These are phyloP conservation scores for Mylabris phalerata DNA, from an alignment of 1,140 invertebrate genomes.

Conservation along the genomic window DNA sequence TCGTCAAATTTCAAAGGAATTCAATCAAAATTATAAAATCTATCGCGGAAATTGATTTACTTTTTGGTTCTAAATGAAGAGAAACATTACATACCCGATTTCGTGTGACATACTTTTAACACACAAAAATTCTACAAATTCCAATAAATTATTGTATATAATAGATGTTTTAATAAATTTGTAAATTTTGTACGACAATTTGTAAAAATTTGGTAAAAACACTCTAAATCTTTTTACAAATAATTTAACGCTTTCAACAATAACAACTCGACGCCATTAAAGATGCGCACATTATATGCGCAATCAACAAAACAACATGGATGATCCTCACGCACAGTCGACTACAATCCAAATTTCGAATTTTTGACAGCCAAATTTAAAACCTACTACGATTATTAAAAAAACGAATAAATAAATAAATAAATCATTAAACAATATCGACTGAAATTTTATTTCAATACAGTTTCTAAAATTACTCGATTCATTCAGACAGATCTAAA, in stretches of 20 bases:
- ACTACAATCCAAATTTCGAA: no score
- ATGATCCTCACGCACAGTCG: no score
- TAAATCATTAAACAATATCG: no score
- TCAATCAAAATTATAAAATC: slow-evolving; percentile 11
- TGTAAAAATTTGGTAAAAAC: slow-evolving; percentile 37
- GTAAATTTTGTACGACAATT: slow-evolving; percentile 26
- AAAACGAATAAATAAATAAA: no score
- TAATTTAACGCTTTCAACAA: slow-evolving; percentile 44
- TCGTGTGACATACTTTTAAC: slow-evolving; percentile 44
- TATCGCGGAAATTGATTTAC: slow-evolving; percentile 38
- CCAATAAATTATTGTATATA: slow-evolving; percentile 19
- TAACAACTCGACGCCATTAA: slow-evolving; percentile 45
- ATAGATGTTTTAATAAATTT: slow-evolving; percentile 23
- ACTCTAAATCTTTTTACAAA: slow-evolving; percentile 43
- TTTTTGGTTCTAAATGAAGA: slow-evolving; percentile 28
- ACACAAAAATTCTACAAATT: slow-evolving; percentile 24
- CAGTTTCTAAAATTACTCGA: no score
- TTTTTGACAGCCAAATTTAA: no score
- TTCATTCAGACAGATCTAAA: no score
- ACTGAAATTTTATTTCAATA: no score
- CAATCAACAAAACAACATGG: neutral
- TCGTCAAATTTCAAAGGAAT: neutral
- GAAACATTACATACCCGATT: slow-evolving; percentile 44
- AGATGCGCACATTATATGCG: slow-evolving; percentile 34
- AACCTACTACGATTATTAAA: no score